These are phyloP conservation scores for Trichomalopsis sarcophagae DNA, from an alignment of 1,140 invertebrate genomes.

Conservation along the genomic window DNA sequence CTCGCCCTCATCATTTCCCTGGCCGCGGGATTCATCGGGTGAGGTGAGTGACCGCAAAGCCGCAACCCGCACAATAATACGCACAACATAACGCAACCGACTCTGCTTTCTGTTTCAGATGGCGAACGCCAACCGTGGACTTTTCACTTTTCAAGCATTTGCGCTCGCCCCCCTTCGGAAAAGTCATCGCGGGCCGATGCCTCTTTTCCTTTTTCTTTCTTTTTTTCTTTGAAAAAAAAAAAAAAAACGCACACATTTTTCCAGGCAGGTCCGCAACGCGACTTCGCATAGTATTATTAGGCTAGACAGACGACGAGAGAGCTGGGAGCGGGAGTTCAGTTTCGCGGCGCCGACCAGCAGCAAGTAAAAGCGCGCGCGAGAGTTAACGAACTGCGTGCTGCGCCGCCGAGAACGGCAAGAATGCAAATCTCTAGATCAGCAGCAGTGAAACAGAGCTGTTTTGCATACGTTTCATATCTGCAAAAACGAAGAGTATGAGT, in stretches of 20 bases:
- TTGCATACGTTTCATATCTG: background rate
- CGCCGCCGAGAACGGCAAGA: slow-evolving; percentile 13
- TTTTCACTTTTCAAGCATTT: slow-evolving; percentile 42
- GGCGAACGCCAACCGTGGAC: slow-evolving; percentile 52
- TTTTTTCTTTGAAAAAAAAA: no score
- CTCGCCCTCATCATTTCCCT: slow-evolving; percentile 75
- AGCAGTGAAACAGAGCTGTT: slow-evolving; percentile 10
- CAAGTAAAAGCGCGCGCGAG: background rate
- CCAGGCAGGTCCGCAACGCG: no score
- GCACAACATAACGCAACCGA: no score
- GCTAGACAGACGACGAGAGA: slow-evolving; percentile 20
- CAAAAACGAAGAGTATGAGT: slow-evolving; percentile 10
- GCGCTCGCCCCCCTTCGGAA: background rate
- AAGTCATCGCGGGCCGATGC: slow-evolving; percentile 25
- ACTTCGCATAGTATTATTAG: slow-evolving; percentile 50
- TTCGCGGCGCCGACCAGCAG: background rate
- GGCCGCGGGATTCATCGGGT: slow-evolving; percentile 77
- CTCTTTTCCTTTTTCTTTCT: background rate
- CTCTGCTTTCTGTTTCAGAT: slow-evolving; percentile 70
- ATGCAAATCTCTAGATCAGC: slow-evolving; percentile 27
- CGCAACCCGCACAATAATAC: no score
- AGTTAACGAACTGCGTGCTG: background rate
- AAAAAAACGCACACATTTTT: no score
- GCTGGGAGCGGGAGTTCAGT: background rate
- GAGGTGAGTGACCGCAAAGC: slow-evolving; percentile 69